Evolutionary conservation across 2,113 vertebrate genomes (phyloP).

Genomic region (Heterotilapia buettikoferi): DNA sequence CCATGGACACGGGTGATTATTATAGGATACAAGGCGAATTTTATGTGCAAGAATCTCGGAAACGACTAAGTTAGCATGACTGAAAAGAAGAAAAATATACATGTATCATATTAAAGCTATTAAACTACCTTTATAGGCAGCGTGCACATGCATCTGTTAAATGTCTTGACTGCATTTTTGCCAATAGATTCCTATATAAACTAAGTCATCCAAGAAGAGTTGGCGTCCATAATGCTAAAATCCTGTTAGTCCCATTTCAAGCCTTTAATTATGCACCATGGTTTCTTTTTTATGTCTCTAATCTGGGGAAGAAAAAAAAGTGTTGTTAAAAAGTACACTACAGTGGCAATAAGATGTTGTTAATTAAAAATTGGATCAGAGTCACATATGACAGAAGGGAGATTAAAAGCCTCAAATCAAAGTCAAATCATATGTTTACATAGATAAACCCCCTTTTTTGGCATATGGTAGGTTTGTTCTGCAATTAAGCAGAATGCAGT

Average conservation of each 20-base stretch:
- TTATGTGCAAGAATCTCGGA: not conserved
- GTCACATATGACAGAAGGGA: conserved; percentile 9
- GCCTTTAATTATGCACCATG: not conserved
- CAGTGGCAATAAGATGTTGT: not conserved
- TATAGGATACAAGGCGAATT: conserved; percentile 36
- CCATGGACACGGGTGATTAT: conserved; percentile 52
- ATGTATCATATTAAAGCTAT: not conserved
- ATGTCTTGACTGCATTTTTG: not conserved
- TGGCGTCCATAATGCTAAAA: not conserved
- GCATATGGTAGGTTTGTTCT: not conserved
- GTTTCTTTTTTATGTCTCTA: not conserved
- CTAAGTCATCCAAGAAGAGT: not conserved
- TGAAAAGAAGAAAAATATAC: not conserved
- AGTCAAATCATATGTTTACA: conserved; percentile 4
- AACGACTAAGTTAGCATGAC: not conserved
- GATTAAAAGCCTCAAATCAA: conserved; percentile 15
- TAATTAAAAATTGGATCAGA: not conserved
- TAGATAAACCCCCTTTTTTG: not conserved
- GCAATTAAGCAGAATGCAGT: not conserved
- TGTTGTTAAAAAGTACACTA: not conserved
- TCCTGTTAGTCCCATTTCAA: not conserved
- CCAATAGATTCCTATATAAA: not conserved
- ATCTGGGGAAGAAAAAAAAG: not conserved
- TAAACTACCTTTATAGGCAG: not conserved
- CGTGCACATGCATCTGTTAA: not conserved